phyloP scores from a whole-genome alignment of 2,888 invertebrate genomes.

The Philonicus albiceps region DNA sequence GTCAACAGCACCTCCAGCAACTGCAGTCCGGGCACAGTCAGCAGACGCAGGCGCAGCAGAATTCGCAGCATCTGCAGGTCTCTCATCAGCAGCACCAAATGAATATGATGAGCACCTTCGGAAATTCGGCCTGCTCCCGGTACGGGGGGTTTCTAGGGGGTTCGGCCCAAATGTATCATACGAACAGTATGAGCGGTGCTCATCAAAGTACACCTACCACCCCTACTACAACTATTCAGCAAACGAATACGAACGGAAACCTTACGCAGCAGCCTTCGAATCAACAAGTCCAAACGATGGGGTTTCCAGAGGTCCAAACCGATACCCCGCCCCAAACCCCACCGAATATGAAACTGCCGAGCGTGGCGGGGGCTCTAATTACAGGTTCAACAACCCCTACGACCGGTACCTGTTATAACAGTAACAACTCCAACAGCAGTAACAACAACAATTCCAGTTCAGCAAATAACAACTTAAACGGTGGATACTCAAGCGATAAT shows the following conservation, averaged over 20 bases:
- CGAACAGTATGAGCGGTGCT: slow-evolving; percentile 55
- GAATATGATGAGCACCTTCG: slow-evolving; percentile 64
- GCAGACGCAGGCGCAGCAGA: slow-evolving; percentile 53
- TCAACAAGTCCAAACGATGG: slow-evolving; percentile 66
- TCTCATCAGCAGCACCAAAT: slow-evolving; percentile 50
- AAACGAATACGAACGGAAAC: slow-evolving; percentile 51
- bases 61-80: slow-evolving; percentile 59
- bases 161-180: slow-evolving; percentile 55
- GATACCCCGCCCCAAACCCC: slow-evolving; percentile 95
- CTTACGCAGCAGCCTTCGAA: slow-evolving; percentile 54
- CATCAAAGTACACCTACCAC: slow-evolving; percentile 56
- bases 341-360: slow-evolving; percentile 90
- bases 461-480: slow-evolving; percentile 50
- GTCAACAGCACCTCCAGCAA: slow-evolving; percentile 51
- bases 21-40: slow-evolving; percentile 52
- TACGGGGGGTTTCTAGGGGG: slow-evolving; percentile 75
- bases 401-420: slow-evolving; percentile 65
- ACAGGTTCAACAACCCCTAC: slow-evolving; percentile 68
- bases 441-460: slow-evolving; percentile 51
- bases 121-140: slow-evolving; percentile 68
- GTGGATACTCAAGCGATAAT: slow-evolving; percentile 49
- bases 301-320: slow-evolving; percentile 84
- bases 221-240: slow-evolving; percentile 53
- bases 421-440: slow-evolving; percentile 47
- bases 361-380: slow-evolving; percentile 77